Conservation (phyloP, 2,797 vertebrate genomes). For the Vespertilio murinus region DNA sequence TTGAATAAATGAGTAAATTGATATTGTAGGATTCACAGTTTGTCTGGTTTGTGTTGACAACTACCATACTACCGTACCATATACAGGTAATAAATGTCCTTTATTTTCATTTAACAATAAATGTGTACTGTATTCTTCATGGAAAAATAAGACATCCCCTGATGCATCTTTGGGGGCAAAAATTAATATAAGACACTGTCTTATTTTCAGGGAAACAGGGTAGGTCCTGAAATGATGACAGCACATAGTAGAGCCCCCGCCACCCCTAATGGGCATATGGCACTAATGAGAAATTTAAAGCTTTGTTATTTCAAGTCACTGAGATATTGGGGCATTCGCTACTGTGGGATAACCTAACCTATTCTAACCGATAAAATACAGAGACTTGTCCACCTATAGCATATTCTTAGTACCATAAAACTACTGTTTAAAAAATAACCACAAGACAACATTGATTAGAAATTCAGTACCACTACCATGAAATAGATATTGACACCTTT, state of each 20-base stretch:
- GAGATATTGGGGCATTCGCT: background rate
- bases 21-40: no score
- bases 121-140: no score
- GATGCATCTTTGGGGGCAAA: no score
- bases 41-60: no score
- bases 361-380: background rate
- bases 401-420: background rate
- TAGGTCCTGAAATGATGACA: background rate
- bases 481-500: background rate
- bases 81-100: no score
- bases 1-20: no score
- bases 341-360: background rate
- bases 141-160: no score
- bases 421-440: background rate
- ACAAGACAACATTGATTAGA: background rate
- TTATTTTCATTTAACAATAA: no score
- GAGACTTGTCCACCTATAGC: background rate
- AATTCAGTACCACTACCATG: background rate
- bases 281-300: background rate
- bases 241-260: background rate
- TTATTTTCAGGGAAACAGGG: no score
- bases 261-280: no score
- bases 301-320: background rate
- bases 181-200: no score
- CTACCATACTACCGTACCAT: no score